Base-by-base conservation (phyloP, 1,140 invertebrate genomes). In the Sinonovacula constricta region DNA sequence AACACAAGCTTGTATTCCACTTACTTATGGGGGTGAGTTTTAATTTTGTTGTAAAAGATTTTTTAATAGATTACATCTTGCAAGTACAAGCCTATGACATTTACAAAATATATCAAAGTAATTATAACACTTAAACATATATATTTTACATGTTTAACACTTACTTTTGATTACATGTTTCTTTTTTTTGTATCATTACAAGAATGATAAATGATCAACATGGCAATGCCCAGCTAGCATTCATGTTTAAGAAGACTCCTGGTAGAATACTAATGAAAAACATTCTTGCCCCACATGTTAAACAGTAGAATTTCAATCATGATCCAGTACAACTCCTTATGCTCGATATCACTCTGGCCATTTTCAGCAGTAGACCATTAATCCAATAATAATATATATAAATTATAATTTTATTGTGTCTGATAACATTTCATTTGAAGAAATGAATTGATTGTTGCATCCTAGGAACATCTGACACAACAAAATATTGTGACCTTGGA, bases 11-110 rank as follows among this genome's bases (percentile, higher is more conserved):
- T 69, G 62, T 54, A 81, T 89, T 54, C 88, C 88, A 66, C 63
- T 88, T 7, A 84, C 83, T 28, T 84, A 83, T 77, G 86, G 87
- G 74, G 85, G 88, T 89, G 80, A 34, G 72, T 72, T 18, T 36
- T 1, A 51, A 68, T 53, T 53, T 28, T 12, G 14, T 22, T 31
- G 33, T 22, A 30, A 33, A 12, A 28, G 26, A 5, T 4, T n/a
- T 5, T 5, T 22, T 51, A 26, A 53, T 45, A 26, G 22, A 33
- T n/a, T 14, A 49, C 34, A 49, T 22, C 15, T 28, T 22, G n/a
- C 14, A 15, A 24, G n/a, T 14, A 26, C 14, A 3, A 28, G 26
- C 18, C 53, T 31, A 22, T 22, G 10, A 67, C 33, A 66, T n/a
- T n/a, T n/a, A n/a, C n/a, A n/a, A n/a, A n/a, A n/a, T n/a, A n/a